Base-by-base conservation (phyloP, 30 jellyfish, hydroid and myxozoan species). In the Clytia hemisphaerica region DNA sequence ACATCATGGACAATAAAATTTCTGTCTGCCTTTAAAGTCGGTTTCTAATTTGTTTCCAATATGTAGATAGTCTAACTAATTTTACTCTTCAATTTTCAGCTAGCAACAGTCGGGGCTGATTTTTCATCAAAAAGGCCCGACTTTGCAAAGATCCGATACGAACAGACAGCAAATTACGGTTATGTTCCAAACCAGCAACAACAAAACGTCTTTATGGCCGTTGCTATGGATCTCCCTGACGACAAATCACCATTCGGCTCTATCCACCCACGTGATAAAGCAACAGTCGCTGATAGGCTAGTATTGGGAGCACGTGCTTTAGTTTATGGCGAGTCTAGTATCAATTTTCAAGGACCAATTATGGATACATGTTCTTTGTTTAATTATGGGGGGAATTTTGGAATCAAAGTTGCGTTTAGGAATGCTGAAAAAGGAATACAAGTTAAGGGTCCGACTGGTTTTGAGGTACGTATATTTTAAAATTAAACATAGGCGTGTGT, bases 241-340 rank as follows among this genome's bases (percentile, higher is more conserved):
- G 24, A 46, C 27, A 28, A 40, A 21, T 61, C 85, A 1, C 87
- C 87, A 2, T 75, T 6, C 15, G 87, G 85, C 4, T 19, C 78
- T 40, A 75, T 75, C 29, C 87, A 75, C 50, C 87, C 87, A n/a
- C 45, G 87, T n/a, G 87, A 75, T 33, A 75, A 75, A 75, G 40
- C 83, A 4, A 84, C 61, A 40, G 87, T 75, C 1, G 83, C 87
- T 4, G 57, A 75, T 4, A 62, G 87, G 14, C 51, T 75, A 16
- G 14, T 60, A 5, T 37, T 75, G 2, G 87, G 76, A 1, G 87
- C 83, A 32, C 49, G 75, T 7, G 60, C 30, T 6, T 25, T 38
- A 16, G 83, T 72, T 4, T 75, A 35, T 54, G 37, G 45, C 0
- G 62, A 75, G 45, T n/a, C n/a, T n/a, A 60, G 40, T 0, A 55